A percentile compares a stretch with the other conserved stretches of the same genome.
These are phyloP conservation scores for Ophion slaviceki DNA, from an alignment of 2,888 invertebrate genomes.

Conservation along the genomic window DNA sequence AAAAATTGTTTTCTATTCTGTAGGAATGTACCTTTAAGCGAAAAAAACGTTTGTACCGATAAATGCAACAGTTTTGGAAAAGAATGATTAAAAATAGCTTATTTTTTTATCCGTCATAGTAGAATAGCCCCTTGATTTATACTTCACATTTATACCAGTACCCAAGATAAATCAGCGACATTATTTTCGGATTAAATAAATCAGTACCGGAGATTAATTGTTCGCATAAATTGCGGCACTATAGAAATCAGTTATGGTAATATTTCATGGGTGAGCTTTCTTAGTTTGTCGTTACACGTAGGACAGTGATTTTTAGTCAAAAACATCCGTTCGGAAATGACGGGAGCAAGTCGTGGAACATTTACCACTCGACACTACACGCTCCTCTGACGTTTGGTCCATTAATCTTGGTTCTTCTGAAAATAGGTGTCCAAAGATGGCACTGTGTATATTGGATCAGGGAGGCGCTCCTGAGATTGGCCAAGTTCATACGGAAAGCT, in stretches of 20 bases:
- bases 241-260: background rate
- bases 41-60: too few relatives aligned
- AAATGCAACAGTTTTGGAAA: too few relatives aligned
- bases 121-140: too few relatives aligned
- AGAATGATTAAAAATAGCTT: too few relatives aligned
- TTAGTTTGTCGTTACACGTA: background rate
- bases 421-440: background rate
- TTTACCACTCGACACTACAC: slow-evolving; percentile 22
- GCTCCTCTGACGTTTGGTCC: slow-evolving; percentile 31
- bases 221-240: background rate
- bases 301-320: slow-evolving; percentile 10
- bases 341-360: slow-evolving; percentile 4
- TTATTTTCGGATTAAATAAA: background rate
- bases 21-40: too few relatives aligned
- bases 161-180: background rate
- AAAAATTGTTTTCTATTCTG: too few relatives aligned
- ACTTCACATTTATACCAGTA: too few relatives aligned
- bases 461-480: background rate
- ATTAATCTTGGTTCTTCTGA: slow-evolving; percentile 40
- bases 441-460: background rate
- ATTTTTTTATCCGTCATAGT: too few relatives aligned
- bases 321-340: slow-evolving; percentile 5
- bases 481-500: background rate
- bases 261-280: background rate
- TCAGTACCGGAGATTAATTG: background rate